These are phyloP conservation scores for Mesoligia furuncula DNA, from an alignment of 2,888 invertebrate species.

Conservation along the genomic window DNA sequence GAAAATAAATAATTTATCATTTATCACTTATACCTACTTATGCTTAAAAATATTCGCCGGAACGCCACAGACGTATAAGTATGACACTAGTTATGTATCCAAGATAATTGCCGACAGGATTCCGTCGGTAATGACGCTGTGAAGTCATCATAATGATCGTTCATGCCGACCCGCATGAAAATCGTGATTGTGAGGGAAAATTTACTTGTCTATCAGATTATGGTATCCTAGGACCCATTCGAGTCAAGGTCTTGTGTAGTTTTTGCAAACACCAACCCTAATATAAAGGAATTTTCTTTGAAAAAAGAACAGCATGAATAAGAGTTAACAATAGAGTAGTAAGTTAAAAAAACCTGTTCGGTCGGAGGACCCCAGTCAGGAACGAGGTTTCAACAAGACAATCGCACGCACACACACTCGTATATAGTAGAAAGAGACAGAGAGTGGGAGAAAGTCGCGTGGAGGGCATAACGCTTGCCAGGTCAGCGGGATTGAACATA, in stretches of 20 bases:
- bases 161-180: conserved; percentile 77
- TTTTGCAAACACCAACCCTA: background rate
- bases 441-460: background rate
- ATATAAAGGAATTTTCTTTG: background rate
- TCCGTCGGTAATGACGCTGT: conserved; percentile 68
- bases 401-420: no score
- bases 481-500: no score
- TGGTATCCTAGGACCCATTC: conserved; percentile 70
- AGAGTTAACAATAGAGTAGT: background rate
- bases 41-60: conserved; percentile 14
- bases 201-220: conserved; percentile 75
- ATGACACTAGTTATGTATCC: conserved; percentile 57
- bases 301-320: background rate
- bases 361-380: background rate
- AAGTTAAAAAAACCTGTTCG: background rate
- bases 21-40: background rate
- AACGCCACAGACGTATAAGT: conserved; percentile 37
- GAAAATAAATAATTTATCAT: no score
- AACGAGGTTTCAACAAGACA: no score
- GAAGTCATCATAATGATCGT: conserved; percentile 83
- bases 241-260: conserved; percentile 49
- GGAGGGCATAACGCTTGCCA: no score
- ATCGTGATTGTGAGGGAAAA: conserved; percentile 84
- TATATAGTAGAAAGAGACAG: no score
- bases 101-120: conserved; percentile 67